phyloP scores from a whole-genome alignment of 2,113 vertebrate genomes.

The Ascaphus truei region DNA sequence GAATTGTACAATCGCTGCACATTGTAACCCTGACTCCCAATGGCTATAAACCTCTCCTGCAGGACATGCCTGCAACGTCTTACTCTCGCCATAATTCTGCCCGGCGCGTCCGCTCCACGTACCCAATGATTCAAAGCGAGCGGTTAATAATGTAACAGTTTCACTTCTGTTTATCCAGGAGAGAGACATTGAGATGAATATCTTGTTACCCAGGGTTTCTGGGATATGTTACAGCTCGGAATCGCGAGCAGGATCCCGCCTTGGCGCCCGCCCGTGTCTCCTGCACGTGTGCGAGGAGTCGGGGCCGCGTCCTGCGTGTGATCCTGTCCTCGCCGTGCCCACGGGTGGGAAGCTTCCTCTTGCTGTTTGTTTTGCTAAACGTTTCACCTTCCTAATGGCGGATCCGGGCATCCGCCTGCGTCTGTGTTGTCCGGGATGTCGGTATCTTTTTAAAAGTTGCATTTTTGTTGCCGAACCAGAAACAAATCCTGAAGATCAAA shows the following conservation, averaged over 20 bases:
- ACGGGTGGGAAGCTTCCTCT: background rate
- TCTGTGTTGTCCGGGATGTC: background rate
- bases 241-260: too few relatives aligned
- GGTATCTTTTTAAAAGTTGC: too few relatives aligned
- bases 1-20: background rate
- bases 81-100: background rate
- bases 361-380: background rate
- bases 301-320: background rate
- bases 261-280: too few relatives aligned
- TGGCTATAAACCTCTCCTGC: background rate
- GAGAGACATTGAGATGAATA: too few relatives aligned
- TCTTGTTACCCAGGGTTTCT: too few relatives aligned
- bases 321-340: background rate
- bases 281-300: background rate
- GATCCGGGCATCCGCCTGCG: background rate
- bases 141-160: background rate
- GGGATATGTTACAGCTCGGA: background rate
- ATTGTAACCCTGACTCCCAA: background rate
- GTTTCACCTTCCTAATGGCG: conserved; percentile 3
- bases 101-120: background rate
- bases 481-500: too few relatives aligned
- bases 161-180: too few relatives aligned
- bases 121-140: background rate
- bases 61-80: background rate
- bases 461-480: too few relatives aligned